These are phyloP conservation scores for Radopholus similis DNA, from an alignment of 1,140 invertebrate genomes.

Conservation along the genomic window DNA sequence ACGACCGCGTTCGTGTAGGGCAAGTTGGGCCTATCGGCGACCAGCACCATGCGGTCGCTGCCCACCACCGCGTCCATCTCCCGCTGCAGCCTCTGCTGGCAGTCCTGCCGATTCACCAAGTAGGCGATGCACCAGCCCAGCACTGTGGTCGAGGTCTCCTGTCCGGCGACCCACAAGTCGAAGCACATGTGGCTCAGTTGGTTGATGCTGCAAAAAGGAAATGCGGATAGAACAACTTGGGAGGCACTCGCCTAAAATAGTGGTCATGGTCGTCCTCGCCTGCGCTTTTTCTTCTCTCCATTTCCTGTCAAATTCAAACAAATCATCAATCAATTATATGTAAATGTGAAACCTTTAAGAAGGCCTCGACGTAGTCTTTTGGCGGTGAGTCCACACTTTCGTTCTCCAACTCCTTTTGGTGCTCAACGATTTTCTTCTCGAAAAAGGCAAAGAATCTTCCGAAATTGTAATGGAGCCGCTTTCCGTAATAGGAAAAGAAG, in stretches of 20 bases:
- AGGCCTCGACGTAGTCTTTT: slow-evolving; percentile 6
- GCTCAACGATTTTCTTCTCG: slow-evolving; percentile 4
- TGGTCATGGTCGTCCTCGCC: not conserved
- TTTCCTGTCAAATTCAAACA: slow-evolving; percentile 3
- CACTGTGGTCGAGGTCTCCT: slow-evolving; percentile 79
- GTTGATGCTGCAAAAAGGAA: not conserved
- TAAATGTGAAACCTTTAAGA: slow-evolving; percentile 4
- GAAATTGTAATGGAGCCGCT: too few species aligned
- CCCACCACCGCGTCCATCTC: slow-evolving; percentile 16
- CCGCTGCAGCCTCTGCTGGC: slow-evolving; percentile 63
- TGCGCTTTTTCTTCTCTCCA: not conserved
- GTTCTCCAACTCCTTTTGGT: too few species aligned
- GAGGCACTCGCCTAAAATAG: too few species aligned
- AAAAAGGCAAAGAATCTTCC: slow-evolving; percentile 4
- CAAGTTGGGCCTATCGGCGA: not conserved
- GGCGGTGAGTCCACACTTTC: not conserved
- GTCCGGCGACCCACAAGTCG: slow-evolving; percentile 20
- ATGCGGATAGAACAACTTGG: not conserved
- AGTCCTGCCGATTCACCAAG: slow-evolving; percentile 71
- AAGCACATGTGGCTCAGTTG: slow-evolving; percentile 10
- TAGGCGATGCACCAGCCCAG: slow-evolving; percentile 79
- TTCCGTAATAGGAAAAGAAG: too few species aligned
- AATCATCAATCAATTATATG: not conserved
- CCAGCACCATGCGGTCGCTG: slow-evolving; percentile 1
- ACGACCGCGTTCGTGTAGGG: slow-evolving; percentile 28